phyloP scores from a whole-genome alignment of 2,113 vertebrate genomes.

The Willisornis vidua region DNA sequence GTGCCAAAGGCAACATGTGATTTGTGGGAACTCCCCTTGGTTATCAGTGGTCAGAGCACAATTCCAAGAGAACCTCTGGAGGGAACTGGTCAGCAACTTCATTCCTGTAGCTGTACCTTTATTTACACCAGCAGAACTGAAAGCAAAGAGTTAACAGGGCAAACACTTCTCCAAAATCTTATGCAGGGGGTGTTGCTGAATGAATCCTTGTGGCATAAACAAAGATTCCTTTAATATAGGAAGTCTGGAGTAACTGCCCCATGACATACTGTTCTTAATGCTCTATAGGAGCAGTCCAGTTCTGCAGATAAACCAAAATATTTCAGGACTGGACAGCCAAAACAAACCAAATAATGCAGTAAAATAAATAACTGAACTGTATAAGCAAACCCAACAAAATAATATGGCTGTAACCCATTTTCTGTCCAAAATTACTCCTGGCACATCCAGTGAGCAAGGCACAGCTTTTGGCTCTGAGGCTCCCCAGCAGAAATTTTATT shows the following conservation, averaged over 20 bases:
- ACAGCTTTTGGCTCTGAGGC: background rate
- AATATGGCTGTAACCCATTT: background rate
- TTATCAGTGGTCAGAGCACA: background rate
- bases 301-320: background rate
- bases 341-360: background rate
- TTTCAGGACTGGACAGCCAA: background rate
- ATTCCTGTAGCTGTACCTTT: background rate
- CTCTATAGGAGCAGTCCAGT: background rate
- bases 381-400: background rate
- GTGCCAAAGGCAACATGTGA: accelerated
- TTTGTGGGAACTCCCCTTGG: background rate
- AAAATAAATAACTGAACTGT: background rate
- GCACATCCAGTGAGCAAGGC: background rate
- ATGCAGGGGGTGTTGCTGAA: background rate
- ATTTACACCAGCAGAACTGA: background rate
- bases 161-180: background rate
- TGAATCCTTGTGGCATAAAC: constrained; percentile 43
- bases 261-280: background rate
- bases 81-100: background rate
- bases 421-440: background rate
- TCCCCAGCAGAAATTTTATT: background rate
- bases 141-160: background rate
- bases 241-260: background rate
- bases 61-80: background rate
- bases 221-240: constrained; percentile 33